Base-by-base conservation (phyloP, 1,140 invertebrate genomes). In the Drosophila dunni region DNA sequence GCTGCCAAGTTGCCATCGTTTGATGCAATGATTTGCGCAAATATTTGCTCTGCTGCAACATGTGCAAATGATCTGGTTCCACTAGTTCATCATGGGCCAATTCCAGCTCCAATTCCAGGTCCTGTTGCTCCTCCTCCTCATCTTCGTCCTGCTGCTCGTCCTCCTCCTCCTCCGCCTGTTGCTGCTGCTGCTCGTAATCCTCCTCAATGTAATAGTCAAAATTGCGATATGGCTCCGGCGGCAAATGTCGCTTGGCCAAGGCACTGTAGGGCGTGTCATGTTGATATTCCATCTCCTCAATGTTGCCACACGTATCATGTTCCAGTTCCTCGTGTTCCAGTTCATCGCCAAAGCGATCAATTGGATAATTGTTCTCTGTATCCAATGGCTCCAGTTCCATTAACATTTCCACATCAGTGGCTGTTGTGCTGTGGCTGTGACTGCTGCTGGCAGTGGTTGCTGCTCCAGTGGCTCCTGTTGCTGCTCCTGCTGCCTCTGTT, bases 401-500 rank as follows among this genome's bases (percentile, higher is more conserved):
- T 33, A 85, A 34, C 4, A 78, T 51, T 1, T 81, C 75, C 11
- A 78, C 48, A 34, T 82, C 79, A 11, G 38, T 81, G 64, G 56
- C 29, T n/a, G 20, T 5, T 33, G 34, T 13, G 13, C n/a, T 11
- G 13, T 0, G 34, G 15, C 9, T 36, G 29, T 20, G 17, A 20
- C n/a, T 11, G 48, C 3, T 24, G 24, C 11, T 38, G 38, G 0
- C 6, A 40, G 15, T 7, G 20, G 44, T 36, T 62, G 44, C 3
- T 34, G 44, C 24, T 62, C 36, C 1, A 17, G 29, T 20, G 17
- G 17, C 11, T 11, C 34, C 7, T 34, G 44, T 36, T 62, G 44
- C 3, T 34, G 44, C 29, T 62, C 29, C 1, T 50, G 70, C 7
- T 15, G 13, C 24, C 11, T 42, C 96, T n/a, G 96, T 96, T 4